A percentile compares a stretch with the other conserved stretches of the same genome.
These are phyloP conservation scores for Enteromius fasciolatus DNA, from an alignment of 2,797 vertebrate species.

Conservation along the genomic window DNA sequence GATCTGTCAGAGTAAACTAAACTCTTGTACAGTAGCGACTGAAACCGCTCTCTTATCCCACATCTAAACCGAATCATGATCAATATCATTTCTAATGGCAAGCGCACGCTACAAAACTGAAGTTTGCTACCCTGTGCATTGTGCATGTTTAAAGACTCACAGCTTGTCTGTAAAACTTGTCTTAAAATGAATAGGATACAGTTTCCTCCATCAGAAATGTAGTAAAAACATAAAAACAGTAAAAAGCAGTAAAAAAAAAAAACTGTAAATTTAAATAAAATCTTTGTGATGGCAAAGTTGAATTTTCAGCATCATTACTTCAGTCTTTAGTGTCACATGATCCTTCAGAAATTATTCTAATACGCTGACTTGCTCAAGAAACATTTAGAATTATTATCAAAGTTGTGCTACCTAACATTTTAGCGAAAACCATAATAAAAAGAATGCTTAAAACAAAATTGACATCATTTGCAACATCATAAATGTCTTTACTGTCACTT, in stretches of 20 bases:
- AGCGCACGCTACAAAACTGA: not conserved
- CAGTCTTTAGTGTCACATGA: not conserved
- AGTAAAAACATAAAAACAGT: not conserved
- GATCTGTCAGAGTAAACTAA: conserved; percentile 40
- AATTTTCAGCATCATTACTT: not conserved
- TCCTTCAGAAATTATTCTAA: not conserved
- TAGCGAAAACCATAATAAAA: not conserved
- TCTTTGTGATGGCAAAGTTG: not conserved
- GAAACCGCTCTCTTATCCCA: conserved; percentile 14
- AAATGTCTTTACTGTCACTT: not conserved
- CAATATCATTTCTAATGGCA: conserved; percentile 1
- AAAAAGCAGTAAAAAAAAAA: too few relatives aligned
- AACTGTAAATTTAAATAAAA: not conserved
- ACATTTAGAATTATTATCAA: not conserved
- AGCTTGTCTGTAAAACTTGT: not conserved
- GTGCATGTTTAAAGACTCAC: not conserved
- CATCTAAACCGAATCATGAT: conserved; percentile 18
- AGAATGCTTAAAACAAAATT: not conserved
- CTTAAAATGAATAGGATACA: not conserved
- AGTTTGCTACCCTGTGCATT: not conserved
- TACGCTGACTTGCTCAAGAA: not conserved
- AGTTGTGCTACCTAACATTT: not conserved
- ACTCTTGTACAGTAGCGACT: conserved; percentile 12
- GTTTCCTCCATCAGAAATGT: not conserved
- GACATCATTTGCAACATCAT: not conserved